Evolutionary conservation across 2,888 invertebrate species (phyloP).

Genomic region (Drosophila leonis): DNA sequence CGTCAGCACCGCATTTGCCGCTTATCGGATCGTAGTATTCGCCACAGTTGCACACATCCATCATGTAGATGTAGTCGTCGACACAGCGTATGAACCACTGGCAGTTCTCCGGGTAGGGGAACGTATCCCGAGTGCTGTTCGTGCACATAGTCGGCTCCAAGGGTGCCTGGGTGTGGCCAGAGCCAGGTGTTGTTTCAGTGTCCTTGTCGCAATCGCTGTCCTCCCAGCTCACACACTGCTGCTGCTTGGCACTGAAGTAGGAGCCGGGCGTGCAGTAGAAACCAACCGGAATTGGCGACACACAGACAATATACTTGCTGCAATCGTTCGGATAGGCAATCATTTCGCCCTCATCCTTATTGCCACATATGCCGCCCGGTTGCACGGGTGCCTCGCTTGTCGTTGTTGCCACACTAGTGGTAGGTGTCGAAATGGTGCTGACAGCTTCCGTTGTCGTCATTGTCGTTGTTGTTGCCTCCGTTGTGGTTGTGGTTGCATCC

Average conservation of each 20-base stretch:
- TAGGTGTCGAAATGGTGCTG: constrained; percentile 30
- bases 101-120: constrained; percentile 71
- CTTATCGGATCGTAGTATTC: constrained; percentile 73
- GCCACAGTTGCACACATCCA: constrained; percentile 61
- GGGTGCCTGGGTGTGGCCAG: constrained; percentile 44
- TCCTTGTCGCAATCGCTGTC: constrained; percentile 65
- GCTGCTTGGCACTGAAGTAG: constrained; percentile 58
- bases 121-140: constrained; percentile 58
- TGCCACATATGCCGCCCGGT: constrained; percentile 57
- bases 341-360: constrained; percentile 56
- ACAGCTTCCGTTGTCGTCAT: constrained; percentile 34
- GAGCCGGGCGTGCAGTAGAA: constrained; percentile 66
- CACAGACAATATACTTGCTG: constrained; percentile 77
- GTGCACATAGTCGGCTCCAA: constrained; percentile 65
- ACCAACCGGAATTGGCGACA: constrained; percentile 73
- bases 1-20: constrained; percentile 63
- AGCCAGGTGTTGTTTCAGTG: constrained; percentile 46
- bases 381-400: constrained; percentile 24
- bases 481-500: constrained; percentile 31
- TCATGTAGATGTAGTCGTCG: constrained; percentile 70
- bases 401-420: constrained; percentile 32
- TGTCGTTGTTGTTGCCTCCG: constrained; percentile 39
- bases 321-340: constrained; percentile 73
- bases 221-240: constrained; percentile 53
- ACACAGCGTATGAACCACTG: constrained; percentile 73